A percentile compares a stretch with the other conserved stretches of the same genome.
These are phyloP conservation scores for Dinocampus coccinellae DNA, from an alignment of 2,888 invertebrate species.

Conservation along the genomic window DNA sequence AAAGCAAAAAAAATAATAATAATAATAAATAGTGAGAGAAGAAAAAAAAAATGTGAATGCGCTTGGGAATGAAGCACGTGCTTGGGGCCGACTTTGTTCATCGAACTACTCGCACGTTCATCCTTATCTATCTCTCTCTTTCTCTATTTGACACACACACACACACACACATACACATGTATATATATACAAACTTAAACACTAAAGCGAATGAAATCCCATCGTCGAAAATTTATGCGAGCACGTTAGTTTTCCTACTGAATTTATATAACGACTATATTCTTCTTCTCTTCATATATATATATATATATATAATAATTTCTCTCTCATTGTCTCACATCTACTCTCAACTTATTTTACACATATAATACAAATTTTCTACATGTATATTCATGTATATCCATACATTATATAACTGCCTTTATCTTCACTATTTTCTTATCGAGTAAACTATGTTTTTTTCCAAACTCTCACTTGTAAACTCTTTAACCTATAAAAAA, in stretches of 20 bases:
- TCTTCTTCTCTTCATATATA: background rate
- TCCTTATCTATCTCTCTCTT: slow-evolving; percentile 44
- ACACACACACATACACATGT: too few species aligned
- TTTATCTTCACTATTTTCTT: too few species aligned
- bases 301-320: too few species aligned
- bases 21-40: slow-evolving; percentile 13
- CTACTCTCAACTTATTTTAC: too few species aligned
- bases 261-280: slow-evolving; percentile 25
- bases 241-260: slow-evolving; percentile 49
- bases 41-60: background rate
- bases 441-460: too few species aligned
- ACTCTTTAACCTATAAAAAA: too few species aligned
- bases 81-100: slow-evolving; percentile 39
- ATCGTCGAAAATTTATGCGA: slow-evolving; percentile 58
- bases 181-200: too few species aligned
- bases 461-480: too few species aligned
- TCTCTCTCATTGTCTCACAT: too few species aligned
- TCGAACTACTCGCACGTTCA: slow-evolving; percentile 43
- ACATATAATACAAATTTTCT: too few species aligned
- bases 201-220: slow-evolving; percentile 47
- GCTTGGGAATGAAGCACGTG: slow-evolving; percentile 22
- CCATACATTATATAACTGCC: too few species aligned
- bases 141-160: slow-evolving; percentile 62
- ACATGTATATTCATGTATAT: too few species aligned
- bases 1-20: background rate